Percentiles rank a stretch among this genome's conserved stretches.
These are phyloP conservation scores for Marasmarcha lunaedactyla DNA, from an alignment of 2,888 invertebrate genomes.

Conservation along the genomic window DNA sequence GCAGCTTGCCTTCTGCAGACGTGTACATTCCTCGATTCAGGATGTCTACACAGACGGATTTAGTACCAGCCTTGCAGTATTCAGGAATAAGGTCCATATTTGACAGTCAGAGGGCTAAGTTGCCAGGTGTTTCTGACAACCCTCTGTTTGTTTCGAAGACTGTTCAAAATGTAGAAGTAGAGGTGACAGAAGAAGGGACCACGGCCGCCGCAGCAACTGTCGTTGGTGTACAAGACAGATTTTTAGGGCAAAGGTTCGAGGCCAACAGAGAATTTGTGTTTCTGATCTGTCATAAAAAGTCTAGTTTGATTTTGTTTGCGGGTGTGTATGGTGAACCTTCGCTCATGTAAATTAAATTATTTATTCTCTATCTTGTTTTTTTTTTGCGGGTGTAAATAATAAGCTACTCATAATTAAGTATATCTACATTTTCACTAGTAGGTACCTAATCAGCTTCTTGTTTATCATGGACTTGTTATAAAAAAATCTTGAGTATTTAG, in stretches of 20 bases:
- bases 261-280: conserved; percentile 77
- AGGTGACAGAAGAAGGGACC: conserved; percentile 81
- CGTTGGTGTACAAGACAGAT: conserved; percentile 50
- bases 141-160: conserved; percentile 71
- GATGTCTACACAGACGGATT: conserved; percentile 51
- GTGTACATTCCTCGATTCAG: conserved; percentile 73
- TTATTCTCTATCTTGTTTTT: not conserved
- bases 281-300: conserved; percentile 72
- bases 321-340: conserved; percentile 61
- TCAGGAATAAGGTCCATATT: conserved; percentile 78
- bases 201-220: conserved; percentile 74
- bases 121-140: conserved; percentile 70
- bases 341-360: conserved; percentile 19
- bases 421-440: too few relatives aligned
- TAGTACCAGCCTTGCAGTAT: conserved; percentile 52
- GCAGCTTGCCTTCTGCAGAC: conserved; percentile 59
- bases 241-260: conserved; percentile 65
- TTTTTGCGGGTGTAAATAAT: too few relatives aligned
- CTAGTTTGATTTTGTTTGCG: conserved; percentile 72
- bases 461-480: too few relatives aligned
- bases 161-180: conserved; percentile 77
- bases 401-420: too few relatives aligned
- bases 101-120: conserved; percentile 60
- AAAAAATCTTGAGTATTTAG: too few relatives aligned
- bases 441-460: too few relatives aligned